Evolutionary conservation across 2,888 invertebrate species (phyloP).

Genomic region (Anthrax anthrax): DNA sequence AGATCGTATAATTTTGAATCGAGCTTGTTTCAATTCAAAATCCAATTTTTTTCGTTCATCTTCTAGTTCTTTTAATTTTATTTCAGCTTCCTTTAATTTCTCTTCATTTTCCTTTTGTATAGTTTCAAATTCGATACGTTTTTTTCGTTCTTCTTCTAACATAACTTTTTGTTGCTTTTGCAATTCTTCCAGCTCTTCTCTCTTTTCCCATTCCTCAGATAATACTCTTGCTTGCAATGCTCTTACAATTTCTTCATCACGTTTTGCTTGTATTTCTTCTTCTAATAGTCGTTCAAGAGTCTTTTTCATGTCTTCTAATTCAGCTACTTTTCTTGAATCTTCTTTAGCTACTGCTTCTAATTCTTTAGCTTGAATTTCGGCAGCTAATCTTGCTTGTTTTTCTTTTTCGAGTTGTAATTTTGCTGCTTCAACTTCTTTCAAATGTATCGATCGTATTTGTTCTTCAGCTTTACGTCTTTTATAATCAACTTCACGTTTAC

Average conservation of each 20-base stretch:
- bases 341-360: conserved; percentile 52
- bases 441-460: conserved; percentile 41
- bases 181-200: conserved; percentile 65
- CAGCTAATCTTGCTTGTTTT: conserved; percentile 40
- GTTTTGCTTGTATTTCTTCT: conserved; percentile 71
- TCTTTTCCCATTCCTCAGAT: conserved; percentile 70
- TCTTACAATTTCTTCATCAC: conserved; percentile 69
- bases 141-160: conserved; percentile 57
- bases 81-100: conserved; percentile 57
- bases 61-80: conserved; percentile 53
- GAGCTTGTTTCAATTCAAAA: conserved; percentile 50
- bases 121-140: conserved; percentile 58
- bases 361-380: conserved; percentile 44
- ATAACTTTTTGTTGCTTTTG: conserved; percentile 61
- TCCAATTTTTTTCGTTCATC: conserved; percentile 54
- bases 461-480: conserved; percentile 39
- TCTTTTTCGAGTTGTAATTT: conserved; percentile 48
- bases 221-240: conserved; percentile 55
- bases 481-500: conserved; percentile 29
- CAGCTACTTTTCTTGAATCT: conserved; percentile 56
- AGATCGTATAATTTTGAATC: conserved; percentile 51
- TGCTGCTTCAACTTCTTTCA: conserved; percentile 43
- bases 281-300: conserved; percentile 57
- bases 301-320: conserved; percentile 53
- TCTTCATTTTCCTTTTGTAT: conserved; percentile 55